phyloP scores from a whole-genome alignment of 35 echinoderm and acorn worm genomes.

The Hemicentrotus pulcherrimus region DNA sequence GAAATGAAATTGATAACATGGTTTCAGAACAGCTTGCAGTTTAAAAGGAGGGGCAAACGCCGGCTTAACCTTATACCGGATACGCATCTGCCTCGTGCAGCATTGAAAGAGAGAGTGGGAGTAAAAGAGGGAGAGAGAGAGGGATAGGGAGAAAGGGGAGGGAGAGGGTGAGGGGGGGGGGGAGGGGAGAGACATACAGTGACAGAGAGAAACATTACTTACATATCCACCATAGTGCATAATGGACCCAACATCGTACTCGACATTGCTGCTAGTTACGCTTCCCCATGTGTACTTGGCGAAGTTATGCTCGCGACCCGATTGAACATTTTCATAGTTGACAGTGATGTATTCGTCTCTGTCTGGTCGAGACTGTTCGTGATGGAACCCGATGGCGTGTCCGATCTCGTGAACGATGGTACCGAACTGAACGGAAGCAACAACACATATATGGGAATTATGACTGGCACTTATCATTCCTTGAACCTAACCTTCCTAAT shows the following conservation, averaged over 20 bases:
- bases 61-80: neutral
- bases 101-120: neutral
- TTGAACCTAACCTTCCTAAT: neutral
- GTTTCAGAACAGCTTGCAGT: no score
- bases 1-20: no score
- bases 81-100: neutral
- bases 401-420: conserved; percentile 79
- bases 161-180: neutral
- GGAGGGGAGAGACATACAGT: neutral
- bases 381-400: conserved; percentile 75
- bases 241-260: conserved; percentile 73
- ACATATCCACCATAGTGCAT: conserved; percentile 82
- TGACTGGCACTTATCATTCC: neutral
- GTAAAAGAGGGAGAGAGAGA: neutral
- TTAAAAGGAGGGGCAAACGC: neutral
- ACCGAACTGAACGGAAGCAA: conserved; percentile 24
- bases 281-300: conserved; percentile 6
- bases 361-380: conserved; percentile 89
- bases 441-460: neutral
- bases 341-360: conserved; percentile 74
- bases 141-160: neutral
- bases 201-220: neutral
- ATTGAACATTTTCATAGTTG: conserved; percentile 53
- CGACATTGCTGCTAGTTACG: conserved; percentile 31
- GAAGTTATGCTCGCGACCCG: conserved; percentile 52